A percentile compares a stretch with the other conserved stretches of the same genome.
These are phyloP conservation scores for Lordiphosa mommai DNA, from an alignment of 1,140 invertebrate genomes.

Conservation along the genomic window DNA sequence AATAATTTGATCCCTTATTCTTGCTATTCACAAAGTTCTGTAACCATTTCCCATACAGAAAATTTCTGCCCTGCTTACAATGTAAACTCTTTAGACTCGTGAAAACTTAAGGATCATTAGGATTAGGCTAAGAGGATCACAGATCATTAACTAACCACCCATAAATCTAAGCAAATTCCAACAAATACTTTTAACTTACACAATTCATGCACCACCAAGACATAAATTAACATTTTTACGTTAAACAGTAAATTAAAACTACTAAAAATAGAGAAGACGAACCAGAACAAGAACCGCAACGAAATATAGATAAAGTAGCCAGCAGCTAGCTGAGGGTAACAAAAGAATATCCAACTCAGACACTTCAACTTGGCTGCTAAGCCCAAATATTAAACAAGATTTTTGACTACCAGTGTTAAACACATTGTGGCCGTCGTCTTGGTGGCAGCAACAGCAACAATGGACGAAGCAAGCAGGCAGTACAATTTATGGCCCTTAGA, in stretches of 20 bases:
- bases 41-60: no score
- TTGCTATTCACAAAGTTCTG: no score
- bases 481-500: constrained; percentile 71
- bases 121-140: constrained; percentile 23
- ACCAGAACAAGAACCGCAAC: not conserved
- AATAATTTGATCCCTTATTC: no score
- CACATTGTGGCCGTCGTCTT: constrained; percentile 46
- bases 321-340: not conserved
- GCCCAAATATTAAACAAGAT: constrained; percentile 66
- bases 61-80: not conserved
- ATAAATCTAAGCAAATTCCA: not conserved
- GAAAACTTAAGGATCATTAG: constrained; percentile 2
- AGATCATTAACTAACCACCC: constrained; percentile 7
- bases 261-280: constrained; percentile 10
- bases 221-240: constrained; percentile 39
- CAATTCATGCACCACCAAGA: not conserved
- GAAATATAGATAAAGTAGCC: not conserved
- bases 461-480: constrained; percentile 11
- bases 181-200: constrained; percentile 3
- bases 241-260: constrained; percentile 30
- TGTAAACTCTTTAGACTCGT: not conserved
- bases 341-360: constrained; percentile 10
- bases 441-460: constrained; percentile 28
- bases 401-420: constrained; percentile 72
- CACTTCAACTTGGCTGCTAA: constrained; percentile 34